Evolutionary conservation across 2,888 invertebrate species (phyloP).

Genomic region (Dryocosmus kuriphilus): DNA sequence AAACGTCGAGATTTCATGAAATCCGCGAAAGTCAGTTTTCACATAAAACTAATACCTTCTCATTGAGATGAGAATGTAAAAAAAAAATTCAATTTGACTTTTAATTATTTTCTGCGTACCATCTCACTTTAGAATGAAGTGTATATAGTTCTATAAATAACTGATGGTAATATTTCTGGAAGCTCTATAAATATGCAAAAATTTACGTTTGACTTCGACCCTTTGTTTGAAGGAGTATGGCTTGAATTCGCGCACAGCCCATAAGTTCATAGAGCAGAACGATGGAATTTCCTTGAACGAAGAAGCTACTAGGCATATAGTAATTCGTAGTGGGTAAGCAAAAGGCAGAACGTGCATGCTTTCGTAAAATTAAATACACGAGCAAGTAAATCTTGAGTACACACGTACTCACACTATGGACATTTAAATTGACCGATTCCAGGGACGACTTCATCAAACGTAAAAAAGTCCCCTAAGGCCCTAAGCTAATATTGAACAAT

Average conservation of each 20-base stretch:
- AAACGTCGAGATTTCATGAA: too few relatives aligned
- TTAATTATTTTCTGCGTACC: too few relatives aligned
- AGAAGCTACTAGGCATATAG: background rate
- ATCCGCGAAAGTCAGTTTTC: too few relatives aligned
- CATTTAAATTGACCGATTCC: background rate
- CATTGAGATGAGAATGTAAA: too few relatives aligned
- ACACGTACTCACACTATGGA: background rate
- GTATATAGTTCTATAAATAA: too few relatives aligned
- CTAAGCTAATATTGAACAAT: background rate
- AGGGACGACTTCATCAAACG: background rate
- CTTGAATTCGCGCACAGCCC: background rate
- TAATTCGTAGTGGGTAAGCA: conserved; percentile 1
- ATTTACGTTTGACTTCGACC: background rate
- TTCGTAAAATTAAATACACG: background rate
- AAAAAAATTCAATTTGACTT: too few relatives aligned
- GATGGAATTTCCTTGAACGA: conserved; percentile 7
- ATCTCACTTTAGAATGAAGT: too few relatives aligned
- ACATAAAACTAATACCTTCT: too few relatives aligned
- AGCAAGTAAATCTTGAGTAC: background rate
- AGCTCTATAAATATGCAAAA: background rate
- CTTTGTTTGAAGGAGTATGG: background rate
- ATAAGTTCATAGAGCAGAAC: conserved; percentile 7
- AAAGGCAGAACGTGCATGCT: background rate
- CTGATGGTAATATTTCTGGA: too few relatives aligned
- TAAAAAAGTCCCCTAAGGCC: too few relatives aligned